These are phyloP conservation scores for Drosophila leonis DNA, from an alignment of 2,888 invertebrate species.

Conservation along the genomic window DNA sequence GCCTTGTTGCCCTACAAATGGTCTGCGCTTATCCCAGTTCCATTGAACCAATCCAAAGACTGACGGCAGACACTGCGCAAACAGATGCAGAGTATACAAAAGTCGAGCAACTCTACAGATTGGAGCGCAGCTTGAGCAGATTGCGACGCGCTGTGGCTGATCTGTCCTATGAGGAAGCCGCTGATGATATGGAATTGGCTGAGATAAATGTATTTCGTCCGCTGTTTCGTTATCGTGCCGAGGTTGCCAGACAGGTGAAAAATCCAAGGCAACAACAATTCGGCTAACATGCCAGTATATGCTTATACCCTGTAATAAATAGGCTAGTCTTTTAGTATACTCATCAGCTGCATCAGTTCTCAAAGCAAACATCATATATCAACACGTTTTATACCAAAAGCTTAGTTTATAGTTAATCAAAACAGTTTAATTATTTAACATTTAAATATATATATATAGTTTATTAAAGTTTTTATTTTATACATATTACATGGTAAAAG, in stretches of 20 bases:
- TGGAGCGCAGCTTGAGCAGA: constrained; percentile 48
- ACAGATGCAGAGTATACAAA: constrained; percentile 5
- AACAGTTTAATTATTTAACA: constrained; percentile 53
- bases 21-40: constrained; percentile 39
- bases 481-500: constrained; percentile 32
- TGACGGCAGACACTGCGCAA: constrained; percentile 21
- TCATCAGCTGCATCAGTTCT: constrained; percentile 14
- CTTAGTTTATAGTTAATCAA: constrained; percentile 32
- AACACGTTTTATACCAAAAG: constrained; percentile 56
- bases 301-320: neutral
- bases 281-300: constrained; percentile 40
- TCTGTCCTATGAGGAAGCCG: constrained; percentile 59
- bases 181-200: constrained; percentile 82
- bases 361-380: constrained; percentile 16
- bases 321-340: constrained; percentile 13
- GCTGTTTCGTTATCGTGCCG: constrained; percentile 82
- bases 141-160: constrained; percentile 60
- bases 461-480: constrained; percentile 43
- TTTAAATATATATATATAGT: constrained; percentile 60
- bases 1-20: constrained; percentile 28
- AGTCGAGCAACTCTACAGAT: constrained; percentile 37
- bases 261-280: constrained; percentile 52
- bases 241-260: constrained; percentile 70
- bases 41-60: constrained; percentile 32
- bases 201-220: constrained; percentile 84